These are phyloP conservation scores for Phania funesta DNA, from an alignment of 2,888 invertebrate genomes.

Conservation along the genomic window DNA sequence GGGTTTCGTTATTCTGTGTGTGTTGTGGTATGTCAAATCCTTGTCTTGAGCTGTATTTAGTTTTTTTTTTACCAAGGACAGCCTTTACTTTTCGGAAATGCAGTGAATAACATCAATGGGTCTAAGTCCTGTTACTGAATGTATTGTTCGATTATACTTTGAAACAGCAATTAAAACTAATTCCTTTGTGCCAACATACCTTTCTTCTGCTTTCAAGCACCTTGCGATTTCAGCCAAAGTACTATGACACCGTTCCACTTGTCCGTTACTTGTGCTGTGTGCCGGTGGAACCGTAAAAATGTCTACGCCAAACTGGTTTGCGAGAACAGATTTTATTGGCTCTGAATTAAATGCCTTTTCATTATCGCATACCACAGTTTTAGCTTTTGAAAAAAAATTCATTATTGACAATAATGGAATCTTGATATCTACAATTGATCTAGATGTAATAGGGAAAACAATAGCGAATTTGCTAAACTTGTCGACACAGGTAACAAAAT, in stretches of 20 bases:
- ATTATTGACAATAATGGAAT: conserved; percentile 10
- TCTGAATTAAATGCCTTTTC: conserved; percentile 21
- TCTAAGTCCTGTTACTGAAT: conserved; percentile 10
- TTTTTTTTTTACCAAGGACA: too few species aligned
- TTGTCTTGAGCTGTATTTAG: too few species aligned
- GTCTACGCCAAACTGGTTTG: conserved; percentile 10
- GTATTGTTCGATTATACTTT: conserved; percentile 18
- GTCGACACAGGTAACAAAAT: too few species aligned
- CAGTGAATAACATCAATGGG: too few species aligned
- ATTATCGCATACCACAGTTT: too few species aligned
- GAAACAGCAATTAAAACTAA: neutral
- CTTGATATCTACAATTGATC: conserved; percentile 18
- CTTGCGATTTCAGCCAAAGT: conserved; percentile 17
- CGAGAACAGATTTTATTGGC: conserved; percentile 19
- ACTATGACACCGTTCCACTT: conserved; percentile 10
- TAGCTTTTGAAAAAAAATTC: conserved; percentile 26
- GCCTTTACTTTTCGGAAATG: too few species aligned
- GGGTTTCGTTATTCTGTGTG: too few species aligned
- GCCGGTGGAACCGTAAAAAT: conserved; percentile 4
- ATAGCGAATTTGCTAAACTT: too few species aligned
- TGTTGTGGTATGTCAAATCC: too few species aligned
- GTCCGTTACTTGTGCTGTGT: conserved; percentile 27
- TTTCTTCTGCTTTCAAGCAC: conserved; percentile 1
- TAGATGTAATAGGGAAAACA: too few species aligned
- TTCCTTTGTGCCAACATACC: conserved; percentile 5